Evolutionary conservation across 64 coral and sea anemone species (phyloP).

Genomic region (Astreopora myriophthalma): DNA sequence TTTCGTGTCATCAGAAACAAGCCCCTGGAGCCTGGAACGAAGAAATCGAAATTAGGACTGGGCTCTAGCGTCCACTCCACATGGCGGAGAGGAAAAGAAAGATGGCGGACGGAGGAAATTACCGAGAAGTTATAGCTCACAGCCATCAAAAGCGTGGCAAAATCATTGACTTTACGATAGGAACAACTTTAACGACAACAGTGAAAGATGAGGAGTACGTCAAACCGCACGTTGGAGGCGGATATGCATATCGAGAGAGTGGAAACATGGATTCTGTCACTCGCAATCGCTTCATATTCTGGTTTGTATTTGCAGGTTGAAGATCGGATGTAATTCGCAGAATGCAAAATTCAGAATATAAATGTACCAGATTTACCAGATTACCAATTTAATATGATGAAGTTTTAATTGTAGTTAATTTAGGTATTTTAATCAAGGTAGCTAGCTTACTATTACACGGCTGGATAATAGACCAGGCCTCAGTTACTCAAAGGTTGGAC

Average conservation of each 20-base stretch:
- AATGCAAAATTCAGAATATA: no score
- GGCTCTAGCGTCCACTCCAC: conserved; percentile 17
- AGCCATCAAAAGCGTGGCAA: conserved; percentile 25
- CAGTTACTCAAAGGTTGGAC: no score
- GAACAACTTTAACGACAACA: conserved; percentile 48
- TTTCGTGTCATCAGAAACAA: no score
- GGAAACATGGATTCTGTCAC: conserved; percentile 65
- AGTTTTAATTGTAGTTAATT: no score
- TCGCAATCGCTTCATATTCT: conserved; percentile 91
- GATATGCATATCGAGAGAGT: conserved; percentile 79
- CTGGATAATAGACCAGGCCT: no score
- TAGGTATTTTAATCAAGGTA: no score
- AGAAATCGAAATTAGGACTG: no score
- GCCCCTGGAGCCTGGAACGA: no score
- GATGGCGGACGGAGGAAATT: conserved; percentile 73
- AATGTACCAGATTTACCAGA: no score
- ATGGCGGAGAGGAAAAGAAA: conserved; percentile 30
- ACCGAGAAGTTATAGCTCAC: conserved; percentile 65
- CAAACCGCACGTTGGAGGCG: conserved; percentile 77
- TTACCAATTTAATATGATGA: no score
- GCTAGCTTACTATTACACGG: no score
- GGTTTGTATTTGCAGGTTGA: conserved; percentile 72
- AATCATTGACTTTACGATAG: conserved; percentile 73
- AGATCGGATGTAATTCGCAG: no score
- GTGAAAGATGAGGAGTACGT: conserved; percentile 82